Percentiles rank a stretch among this genome's conserved stretches.
Conservation (phyloP, 2,113 vertebrate genomes). For the Sinocyclocheilus grahami region DNA sequence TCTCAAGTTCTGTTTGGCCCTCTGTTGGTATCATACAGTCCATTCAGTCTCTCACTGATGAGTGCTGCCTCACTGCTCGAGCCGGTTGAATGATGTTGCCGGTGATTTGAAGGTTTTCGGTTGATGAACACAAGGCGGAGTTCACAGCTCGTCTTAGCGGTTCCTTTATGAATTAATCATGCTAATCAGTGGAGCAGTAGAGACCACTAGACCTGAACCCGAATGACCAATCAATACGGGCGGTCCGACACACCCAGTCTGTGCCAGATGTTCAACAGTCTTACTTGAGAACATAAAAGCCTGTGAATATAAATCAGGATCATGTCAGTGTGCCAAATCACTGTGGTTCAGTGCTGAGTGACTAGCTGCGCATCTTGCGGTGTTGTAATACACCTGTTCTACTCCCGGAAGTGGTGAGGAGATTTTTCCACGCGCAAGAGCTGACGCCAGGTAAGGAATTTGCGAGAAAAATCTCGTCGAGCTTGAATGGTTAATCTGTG, state of each 20-base stretch:
- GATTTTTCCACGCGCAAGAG: conserved; percentile 12
- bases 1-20: not conserved
- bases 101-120: conserved; percentile 28
- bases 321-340: not conserved
- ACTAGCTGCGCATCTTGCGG: not conserved
- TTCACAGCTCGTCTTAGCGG: not conserved
- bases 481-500: conserved; percentile 56
- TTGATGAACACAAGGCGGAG: not conserved
- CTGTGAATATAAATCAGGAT: not conserved
- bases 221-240: conserved; percentile 15
- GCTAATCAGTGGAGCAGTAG: not conserved
- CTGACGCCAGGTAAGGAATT: conserved; percentile 65
- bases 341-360: not conserved
- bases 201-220: not conserved
- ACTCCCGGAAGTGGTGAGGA: conserved; percentile 60
- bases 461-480: conserved; percentile 65
- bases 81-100: not conserved
- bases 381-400: conserved; percentile 60
- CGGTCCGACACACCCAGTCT: not conserved
- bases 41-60: not conserved
- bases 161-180: not conserved
- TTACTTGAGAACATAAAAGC: not conserved
- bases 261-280: not conserved
- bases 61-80: no score
- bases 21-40: not conserved